A percentile compares a stretch with the other conserved stretches of the same genome.
phyloP scores from a whole-genome alignment of 2,113 vertebrate genomes.

The Oryzias woworae region DNA sequence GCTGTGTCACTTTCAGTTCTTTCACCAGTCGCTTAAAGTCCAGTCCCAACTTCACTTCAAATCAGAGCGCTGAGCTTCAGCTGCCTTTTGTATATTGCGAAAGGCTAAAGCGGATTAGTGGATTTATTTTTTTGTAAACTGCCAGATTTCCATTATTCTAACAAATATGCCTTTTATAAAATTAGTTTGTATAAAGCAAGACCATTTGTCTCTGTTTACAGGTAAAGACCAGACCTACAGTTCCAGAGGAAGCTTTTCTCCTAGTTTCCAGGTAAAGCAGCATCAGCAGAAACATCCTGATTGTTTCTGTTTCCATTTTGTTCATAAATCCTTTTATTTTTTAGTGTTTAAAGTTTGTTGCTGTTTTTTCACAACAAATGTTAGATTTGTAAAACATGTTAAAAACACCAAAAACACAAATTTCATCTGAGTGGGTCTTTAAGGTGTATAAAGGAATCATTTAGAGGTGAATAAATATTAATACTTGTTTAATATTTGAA shows the following conservation, averaged over 20 bases:
- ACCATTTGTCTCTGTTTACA: conserved; percentile 27
- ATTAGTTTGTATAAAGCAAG: neutral
- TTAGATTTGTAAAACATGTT: too few species aligned
- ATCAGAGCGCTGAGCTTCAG: conserved; percentile 32
- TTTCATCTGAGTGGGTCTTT: too few species aligned
- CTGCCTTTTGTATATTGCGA: conserved; percentile 17
- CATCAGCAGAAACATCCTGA: neutral
- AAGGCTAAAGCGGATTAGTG: neutral
- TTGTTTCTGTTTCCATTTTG: neutral
- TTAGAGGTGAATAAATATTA: too few species aligned
- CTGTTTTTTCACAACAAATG: too few species aligned
- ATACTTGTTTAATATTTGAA: too few species aligned
- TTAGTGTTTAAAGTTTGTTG: too few species aligned
- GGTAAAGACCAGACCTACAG: conserved; percentile 50
- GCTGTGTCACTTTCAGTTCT: conserved; percentile 38
- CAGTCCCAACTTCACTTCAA: conserved; percentile 46
- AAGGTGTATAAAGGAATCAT: too few species aligned
- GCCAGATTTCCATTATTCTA: conserved; percentile 3
- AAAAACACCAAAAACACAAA: too few species aligned
- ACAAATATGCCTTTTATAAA: neutral
- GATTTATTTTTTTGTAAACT: conserved; percentile 14
- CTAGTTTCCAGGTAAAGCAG: conserved; percentile 50
- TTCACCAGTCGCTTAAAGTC: conserved; percentile 32
- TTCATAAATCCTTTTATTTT: neutral
- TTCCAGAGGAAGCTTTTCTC: conserved; percentile 20